Conservation (phyloP, 1,140 invertebrate genomes). For the Drosophila pseudoobscura region DNA sequence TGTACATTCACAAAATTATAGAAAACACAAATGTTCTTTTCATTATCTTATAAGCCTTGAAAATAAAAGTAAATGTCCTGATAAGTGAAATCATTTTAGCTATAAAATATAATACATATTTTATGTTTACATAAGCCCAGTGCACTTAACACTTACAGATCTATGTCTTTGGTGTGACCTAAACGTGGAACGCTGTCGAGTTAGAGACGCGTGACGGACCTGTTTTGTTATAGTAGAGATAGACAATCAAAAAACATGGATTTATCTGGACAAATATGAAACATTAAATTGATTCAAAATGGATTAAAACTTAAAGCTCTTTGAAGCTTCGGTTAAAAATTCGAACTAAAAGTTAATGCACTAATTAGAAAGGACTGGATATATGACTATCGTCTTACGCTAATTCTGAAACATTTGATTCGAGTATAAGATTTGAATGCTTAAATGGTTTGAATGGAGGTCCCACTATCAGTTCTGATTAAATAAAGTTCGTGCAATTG, state of each 20-base stretch:
- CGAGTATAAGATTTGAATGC: too few relatives aligned
- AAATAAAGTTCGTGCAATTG: too few relatives aligned
- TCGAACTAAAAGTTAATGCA: too few relatives aligned
- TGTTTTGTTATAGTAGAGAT: slow-evolving; percentile 83
- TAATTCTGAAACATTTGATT: too few relatives aligned
- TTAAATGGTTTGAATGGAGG: too few relatives aligned
- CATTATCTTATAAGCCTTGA: slow-evolving; percentile 9
- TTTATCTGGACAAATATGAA: slow-evolving; percentile 44
- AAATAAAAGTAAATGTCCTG: slow-evolving; percentile 36
- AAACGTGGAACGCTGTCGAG: slow-evolving; percentile 87
- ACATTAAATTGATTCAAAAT: slow-evolving; percentile 25
- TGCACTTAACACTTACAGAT: slow-evolving; percentile 87
- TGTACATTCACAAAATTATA: not conserved
- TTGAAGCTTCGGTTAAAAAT: too few relatives aligned
- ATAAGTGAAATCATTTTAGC: slow-evolving; percentile 43
- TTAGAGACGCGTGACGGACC: slow-evolving; percentile 89
- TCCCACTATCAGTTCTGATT: too few relatives aligned
- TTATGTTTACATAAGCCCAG: slow-evolving; percentile 70
- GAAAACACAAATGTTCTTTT: slow-evolving; percentile 26
- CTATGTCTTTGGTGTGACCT: slow-evolving; percentile 89
- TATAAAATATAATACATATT: slow-evolving; percentile 43
- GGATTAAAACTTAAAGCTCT: too few relatives aligned
- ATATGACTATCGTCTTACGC: too few relatives aligned
- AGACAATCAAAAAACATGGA: slow-evolving; percentile 68
- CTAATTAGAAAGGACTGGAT: too few relatives aligned